Conservation (phyloP, 2,797 vertebrate species). For the Furcifer pardalis region DNA sequence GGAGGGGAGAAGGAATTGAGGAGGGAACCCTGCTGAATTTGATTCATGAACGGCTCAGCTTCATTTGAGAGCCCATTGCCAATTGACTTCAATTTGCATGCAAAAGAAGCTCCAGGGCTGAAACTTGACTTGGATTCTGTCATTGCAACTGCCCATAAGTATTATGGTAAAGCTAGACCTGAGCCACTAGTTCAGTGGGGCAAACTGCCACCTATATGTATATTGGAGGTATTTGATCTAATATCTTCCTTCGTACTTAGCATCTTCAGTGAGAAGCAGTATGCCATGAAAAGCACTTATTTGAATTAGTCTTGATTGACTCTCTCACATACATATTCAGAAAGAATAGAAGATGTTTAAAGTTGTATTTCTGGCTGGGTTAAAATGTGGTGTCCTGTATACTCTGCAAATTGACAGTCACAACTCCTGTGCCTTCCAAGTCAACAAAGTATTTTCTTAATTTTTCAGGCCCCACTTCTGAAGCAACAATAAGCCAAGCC, state of each 20-base stretch:
- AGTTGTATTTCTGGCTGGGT: not conserved
- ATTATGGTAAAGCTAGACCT: not conserved
- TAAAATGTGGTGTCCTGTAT: not conserved
- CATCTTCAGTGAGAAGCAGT: not conserved
- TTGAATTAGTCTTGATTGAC: not conserved
- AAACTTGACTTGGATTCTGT: not conserved
- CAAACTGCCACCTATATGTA: not conserved
- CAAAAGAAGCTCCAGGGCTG: not conserved
- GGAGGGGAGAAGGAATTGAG: no score
- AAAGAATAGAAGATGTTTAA: not conserved
- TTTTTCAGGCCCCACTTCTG: not conserved
- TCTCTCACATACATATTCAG: not conserved
- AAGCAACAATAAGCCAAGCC: no score
- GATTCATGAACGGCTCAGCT: not conserved
- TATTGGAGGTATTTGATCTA: not conserved
- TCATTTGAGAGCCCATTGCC: not conserved
- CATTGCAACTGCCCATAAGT: no score
- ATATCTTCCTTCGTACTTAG: not conserved
- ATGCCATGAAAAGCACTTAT: not conserved
- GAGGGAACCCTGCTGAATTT: not conserved
- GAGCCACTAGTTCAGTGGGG: not conserved
- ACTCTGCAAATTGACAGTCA: not conserved
- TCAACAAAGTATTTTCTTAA: not conserved
- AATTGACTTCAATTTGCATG: not conserved
- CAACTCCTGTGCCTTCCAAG: not conserved